These are phyloP conservation scores for Ochropacha duplaris DNA, from an alignment of 2,888 invertebrate genomes.

Conservation along the genomic window DNA sequence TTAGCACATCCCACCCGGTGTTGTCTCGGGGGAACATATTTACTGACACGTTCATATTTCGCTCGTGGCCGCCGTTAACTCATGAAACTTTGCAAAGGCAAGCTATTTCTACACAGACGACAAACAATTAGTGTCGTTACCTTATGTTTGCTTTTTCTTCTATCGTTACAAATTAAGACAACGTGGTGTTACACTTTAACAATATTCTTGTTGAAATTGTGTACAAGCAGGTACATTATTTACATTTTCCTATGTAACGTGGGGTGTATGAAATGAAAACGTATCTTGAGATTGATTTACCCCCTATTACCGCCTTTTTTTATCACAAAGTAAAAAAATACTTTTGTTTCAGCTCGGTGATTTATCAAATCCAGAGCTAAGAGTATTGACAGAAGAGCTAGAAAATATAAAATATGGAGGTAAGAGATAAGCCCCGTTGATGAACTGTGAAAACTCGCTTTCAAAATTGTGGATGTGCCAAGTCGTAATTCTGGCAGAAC, in stretches of 20 bases:
- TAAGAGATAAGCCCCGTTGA: slow-evolving; percentile 65
- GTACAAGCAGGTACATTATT: neutral
- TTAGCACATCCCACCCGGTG: slow-evolving; percentile 44
- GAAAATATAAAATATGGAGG: slow-evolving; percentile 96
- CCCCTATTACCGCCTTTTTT: slow-evolving; percentile 6
- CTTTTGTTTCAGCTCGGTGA: slow-evolving; percentile 91
- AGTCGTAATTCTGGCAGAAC: neutral
- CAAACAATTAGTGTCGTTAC: slow-evolving; percentile 41
- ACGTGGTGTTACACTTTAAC: neutral
- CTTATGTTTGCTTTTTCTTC: slow-evolving; percentile 4
- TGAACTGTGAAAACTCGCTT: neutral
- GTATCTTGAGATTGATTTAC: neutral
- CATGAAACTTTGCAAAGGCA: slow-evolving; percentile 52
- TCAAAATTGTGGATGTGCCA: neutral
- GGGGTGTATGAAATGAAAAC: neutral
- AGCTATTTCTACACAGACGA: slow-evolving; percentile 44
- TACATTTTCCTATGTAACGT: too few species aligned
- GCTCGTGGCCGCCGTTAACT: slow-evolving; percentile 46
- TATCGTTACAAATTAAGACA: neutral
- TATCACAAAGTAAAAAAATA: slow-evolving; percentile 7
- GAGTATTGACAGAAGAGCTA: slow-evolving; percentile 95
- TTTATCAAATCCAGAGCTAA: slow-evolving; percentile 94
- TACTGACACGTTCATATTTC: slow-evolving; percentile 62
- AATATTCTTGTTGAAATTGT: neutral
- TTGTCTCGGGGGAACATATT: slow-evolving; percentile 63